Base-by-base conservation (phyloP, 2,113 vertebrate species). In the Hymenochirus boettgeri region DNA sequence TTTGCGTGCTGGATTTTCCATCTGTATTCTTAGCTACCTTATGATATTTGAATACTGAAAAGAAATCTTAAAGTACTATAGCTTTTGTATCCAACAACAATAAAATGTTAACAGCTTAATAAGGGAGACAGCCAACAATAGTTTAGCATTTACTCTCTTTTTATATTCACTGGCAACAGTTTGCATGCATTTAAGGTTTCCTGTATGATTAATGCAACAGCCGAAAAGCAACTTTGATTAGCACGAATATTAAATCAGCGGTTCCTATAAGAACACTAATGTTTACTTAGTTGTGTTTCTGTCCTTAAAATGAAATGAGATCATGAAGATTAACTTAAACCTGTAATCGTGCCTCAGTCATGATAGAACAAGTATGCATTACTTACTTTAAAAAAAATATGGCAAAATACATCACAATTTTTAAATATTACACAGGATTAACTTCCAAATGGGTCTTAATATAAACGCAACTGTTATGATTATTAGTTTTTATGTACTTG, bases 51-150 rank as follows among this genome's bases (percentile, higher is more conserved):
- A 31, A 27, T 27, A 59, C 57, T 57, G 57, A 50, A 65, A 57
- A 57, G 42, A 51, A 52, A 67, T 50, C 27, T 11, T 42, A 51
- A 25, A 19, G 57, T 39, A 27, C 37, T 51, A 59, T 51, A 33
- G 31, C 23, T 48, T 37, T 22, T 67, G 56, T 29, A 27, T 67
- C 54, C 55, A 67, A 67, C 47, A 58, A 52, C 46, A 42, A 48
- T 67, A 67, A 67, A 58, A 59, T 12, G 39, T 59, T 39, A 59
- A 58, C 27, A 52, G 31, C 23, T 42, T 47, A 59, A 35, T 52
- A 35, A 39, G 57, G 55, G 27, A 59, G 55, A 67, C 26, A 58
- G n/a, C 46, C 46, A 51, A 19, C 46, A 42, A 51, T 12, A 42
- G 35, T 51, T 55, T 66, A 55, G 63, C 63, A 58, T 51, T n/a